Percentiles rank a stretch among this genome's conserved stretches.
Conservation (phyloP, 2,888 invertebrate species). For the Ephialtes manifestator region DNA sequence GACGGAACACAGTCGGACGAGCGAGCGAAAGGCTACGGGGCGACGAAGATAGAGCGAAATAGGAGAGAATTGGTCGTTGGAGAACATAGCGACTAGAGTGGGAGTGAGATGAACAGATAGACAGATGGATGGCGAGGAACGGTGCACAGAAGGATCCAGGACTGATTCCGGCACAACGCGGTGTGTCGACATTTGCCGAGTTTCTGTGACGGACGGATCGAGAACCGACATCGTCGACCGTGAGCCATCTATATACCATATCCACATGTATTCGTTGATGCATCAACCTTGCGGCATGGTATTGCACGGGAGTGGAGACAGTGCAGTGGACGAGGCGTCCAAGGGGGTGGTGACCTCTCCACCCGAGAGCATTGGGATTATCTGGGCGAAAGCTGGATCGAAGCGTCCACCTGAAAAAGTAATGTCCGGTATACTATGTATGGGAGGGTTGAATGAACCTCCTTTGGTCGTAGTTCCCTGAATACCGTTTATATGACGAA, state of each 20-base stretch:
- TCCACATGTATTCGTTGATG: slow-evolving; percentile 48
- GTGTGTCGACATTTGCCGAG: slow-evolving; percentile 53
- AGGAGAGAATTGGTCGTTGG: slow-evolving; percentile 51
- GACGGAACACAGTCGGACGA: slow-evolving; percentile 49
- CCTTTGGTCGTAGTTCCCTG: no score
- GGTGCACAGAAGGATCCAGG: slow-evolving; percentile 14
- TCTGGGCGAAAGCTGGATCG: slow-evolving; percentile 45
- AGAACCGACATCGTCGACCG: slow-evolving; percentile 48
- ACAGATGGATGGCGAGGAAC: slow-evolving; percentile 1
- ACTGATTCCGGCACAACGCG: slow-evolving; percentile 33
- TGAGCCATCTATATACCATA: slow-evolving; percentile 10
- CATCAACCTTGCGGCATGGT: slow-evolving; percentile 48
- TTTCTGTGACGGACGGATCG: slow-evolving; percentile 55
- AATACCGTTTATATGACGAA: no score
- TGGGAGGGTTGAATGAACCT: slow-evolving; percentile 32
- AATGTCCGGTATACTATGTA: slow-evolving; percentile 41
- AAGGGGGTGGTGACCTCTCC: slow-evolving; percentile 42
- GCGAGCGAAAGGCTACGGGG: slow-evolving; percentile 42
- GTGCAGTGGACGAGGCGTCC: slow-evolving; percentile 37
- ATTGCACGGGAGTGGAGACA: slow-evolving; percentile 54
- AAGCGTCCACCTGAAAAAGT: slow-evolving; percentile 55
- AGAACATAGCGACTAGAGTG: slow-evolving; percentile 24
- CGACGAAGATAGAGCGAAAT: slow-evolving; percentile 27
- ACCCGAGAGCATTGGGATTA: slow-evolving; percentile 45
- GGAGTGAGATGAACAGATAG: slow-evolving; percentile 31